Conservation (phyloP, 2,888 invertebrate genomes). For the Sphaeridia pumilis region DNA sequence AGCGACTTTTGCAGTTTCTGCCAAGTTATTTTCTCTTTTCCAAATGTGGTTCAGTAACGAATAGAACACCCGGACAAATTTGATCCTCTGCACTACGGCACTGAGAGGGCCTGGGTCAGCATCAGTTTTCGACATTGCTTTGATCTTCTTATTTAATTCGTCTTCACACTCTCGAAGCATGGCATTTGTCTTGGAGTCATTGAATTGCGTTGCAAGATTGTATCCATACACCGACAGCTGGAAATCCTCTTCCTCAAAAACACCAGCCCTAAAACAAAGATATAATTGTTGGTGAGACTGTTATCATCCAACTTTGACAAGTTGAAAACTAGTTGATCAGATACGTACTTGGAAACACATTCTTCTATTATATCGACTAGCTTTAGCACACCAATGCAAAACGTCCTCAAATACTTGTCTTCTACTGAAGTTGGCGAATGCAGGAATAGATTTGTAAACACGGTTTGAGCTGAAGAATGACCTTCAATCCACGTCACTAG, state of each 20-base stretch:
- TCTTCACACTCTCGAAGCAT: slow-evolving; percentile 85
- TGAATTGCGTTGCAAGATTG: slow-evolving; percentile 66
- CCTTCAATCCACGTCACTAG: slow-evolving; percentile 97
- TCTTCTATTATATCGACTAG: slow-evolving; percentile 79
- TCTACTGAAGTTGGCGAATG: slow-evolving; percentile 77
- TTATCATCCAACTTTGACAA: not conserved
- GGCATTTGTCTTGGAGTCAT: slow-evolving; percentile 64
- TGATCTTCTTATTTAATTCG: slow-evolving; percentile 61
- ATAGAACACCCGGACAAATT: slow-evolving; percentile 75
- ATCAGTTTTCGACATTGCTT: slow-evolving; percentile 35
- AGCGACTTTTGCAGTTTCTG: slow-evolving; percentile 69
- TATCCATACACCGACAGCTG: slow-evolving; percentile 87
- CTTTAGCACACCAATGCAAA: slow-evolving; percentile 77
- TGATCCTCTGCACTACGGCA: slow-evolving; percentile 54
- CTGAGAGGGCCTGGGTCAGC: slow-evolving; percentile 38
- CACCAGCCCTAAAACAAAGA: slow-evolving; percentile 52
- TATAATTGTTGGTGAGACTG: not conserved
- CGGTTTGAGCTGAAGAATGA: slow-evolving; percentile 88
- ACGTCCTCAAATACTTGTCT: slow-evolving; percentile 71
- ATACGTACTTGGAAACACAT: slow-evolving; percentile 64
- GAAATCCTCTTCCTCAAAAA: slow-evolving; percentile 93
- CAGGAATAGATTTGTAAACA: slow-evolving; percentile 89
- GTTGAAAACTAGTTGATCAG: not conserved
- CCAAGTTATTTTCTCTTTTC: slow-evolving; percentile 41
- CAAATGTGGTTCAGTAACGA: slow-evolving; percentile 42